Conservation (phyloP, 2,888 invertebrate genomes). For the Byasa hedistus region DNA sequence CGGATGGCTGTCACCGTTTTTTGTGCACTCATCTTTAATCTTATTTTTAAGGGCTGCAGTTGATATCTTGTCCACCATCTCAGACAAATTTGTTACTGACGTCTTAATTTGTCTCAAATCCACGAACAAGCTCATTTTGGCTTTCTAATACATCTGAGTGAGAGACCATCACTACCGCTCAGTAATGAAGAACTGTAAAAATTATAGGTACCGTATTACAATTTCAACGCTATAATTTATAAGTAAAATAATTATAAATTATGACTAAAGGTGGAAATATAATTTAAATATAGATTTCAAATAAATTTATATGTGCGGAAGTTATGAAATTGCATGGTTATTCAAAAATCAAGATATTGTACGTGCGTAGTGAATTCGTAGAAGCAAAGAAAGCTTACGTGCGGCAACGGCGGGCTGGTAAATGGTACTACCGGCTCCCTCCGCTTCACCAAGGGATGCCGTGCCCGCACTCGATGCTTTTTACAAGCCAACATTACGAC, state of each 20-base stretch:
- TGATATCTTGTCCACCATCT: conserved; percentile 75
- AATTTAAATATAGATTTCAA: not conserved
- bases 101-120: conserved; percentile 74
- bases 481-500: conserved; percentile 65
- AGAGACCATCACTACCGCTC: not conserved
- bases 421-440: conserved; percentile 53
- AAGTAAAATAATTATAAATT: not conserved
- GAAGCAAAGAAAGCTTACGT: conserved; percentile 65
- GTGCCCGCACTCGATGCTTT: conserved; percentile 62
- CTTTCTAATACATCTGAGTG: conserved; percentile 33
- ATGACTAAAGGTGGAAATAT: too few relatives aligned
- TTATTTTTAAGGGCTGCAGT: conserved; percentile 56
- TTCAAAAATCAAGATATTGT: conserved; percentile 32
- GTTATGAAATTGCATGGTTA: not conserved
- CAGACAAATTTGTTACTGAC: conserved; percentile 71
- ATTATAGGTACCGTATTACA: not conserved
- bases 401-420: conserved; percentile 68
- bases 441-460: conserved; percentile 47
- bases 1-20: conserved; percentile 48
- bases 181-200: conserved; percentile 12
- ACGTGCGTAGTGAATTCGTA: conserved; percentile 63
- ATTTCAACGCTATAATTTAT: not conserved
- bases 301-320: not conserved
- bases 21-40: conserved; percentile 47
- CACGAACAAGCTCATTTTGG: conserved; percentile 72